Evolutionary conservation across 2,888 invertebrate genomes (phyloP), one percentile per base, ranked within the genome.

Genomic region (Cataglyphis altisquamis): DNA sequence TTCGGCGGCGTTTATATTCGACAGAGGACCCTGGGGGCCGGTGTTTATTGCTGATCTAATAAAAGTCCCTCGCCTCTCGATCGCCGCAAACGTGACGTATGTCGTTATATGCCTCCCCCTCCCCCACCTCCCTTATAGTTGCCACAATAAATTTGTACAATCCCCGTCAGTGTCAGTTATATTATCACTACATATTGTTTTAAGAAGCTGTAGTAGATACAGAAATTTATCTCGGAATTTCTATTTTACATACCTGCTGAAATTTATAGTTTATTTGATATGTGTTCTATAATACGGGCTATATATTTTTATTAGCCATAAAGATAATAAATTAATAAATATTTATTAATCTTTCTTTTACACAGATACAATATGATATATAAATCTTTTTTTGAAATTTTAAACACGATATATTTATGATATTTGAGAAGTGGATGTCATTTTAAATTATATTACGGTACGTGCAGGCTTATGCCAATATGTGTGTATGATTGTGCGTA

Each of bases 21-120:
- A 85, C 84, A 84, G 86, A 88, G 84, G 78, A 87, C 78, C 88
- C 89, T 62, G 81, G 80, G 88, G 86, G 86, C 83, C 82, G 86
- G 77, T 83, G 84, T 92, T 92, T 92, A 92, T 91, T 86, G 91
- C 89, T 91, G 91, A 92, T 91, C 92, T 88, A 92, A 93, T 93
- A 93, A 94, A 93, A 93, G 84, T 90, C 88, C 89, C 85, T 90
- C 90, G 89, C 91, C 90, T 91, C 91, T 91, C 88, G 89, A 63
- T 86, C 82, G 81, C 48, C 80, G 21, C 41, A 57, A 75, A 84
- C 25, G 41, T 67, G 70, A 78, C 29, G 29, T 67, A 62, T n/a
- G 48, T 77, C 67, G 67, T 83, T 83, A 83, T 68, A 78, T 63
- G 66, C 67, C 75, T 48, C 82, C 60, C 41, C 41, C 75, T 48